Base-by-base conservation (phyloP, 2,888 invertebrate genomes). In the Melanostoma scalare region DNA sequence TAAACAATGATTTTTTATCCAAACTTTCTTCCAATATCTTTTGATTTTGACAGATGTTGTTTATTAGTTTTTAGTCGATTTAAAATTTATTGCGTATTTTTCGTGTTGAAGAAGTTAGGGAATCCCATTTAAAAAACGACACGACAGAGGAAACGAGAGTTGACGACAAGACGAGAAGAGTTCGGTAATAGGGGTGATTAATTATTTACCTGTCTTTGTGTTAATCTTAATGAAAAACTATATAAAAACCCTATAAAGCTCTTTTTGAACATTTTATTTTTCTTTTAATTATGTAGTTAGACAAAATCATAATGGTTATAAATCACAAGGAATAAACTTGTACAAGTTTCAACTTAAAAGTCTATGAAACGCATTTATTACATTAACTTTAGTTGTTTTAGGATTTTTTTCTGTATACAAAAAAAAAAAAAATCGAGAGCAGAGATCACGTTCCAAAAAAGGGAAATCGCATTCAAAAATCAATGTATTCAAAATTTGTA, bases 261-360 rank as follows among this genome's bases (percentile, higher is more conserved):
- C 42, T 44, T 60, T 60, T 44, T n/a, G 33, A 44, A 44, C 20
- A 33, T 10, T 60, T 60, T 44, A 44, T 60, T 60, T 60, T 60
- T n/a, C 30, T 33, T 38, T 60, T 44, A 20, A 10, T 60, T 60
- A n/a, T n/a, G n/a, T 20, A 20, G n/a, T 20, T 20, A 20, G 20
- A 20, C 20, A 20, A 20, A 20, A 20, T 20, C 20, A 20, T 20
- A 42, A 44, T 44, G 31, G 8, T 58, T 42, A 42, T 42, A 58
- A 58, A 56, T 44, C 60, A 44, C 60, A 60, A 42, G 44, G 33
- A 44, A 44, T 3, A 60, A 60, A 60, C 33, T 60, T 60, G 44
- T 60, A 60, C 10, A 10, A 60, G 44, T 44, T 31, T 60, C 8
- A 10, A 33, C 10, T 60, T 60, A 10, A 44, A 44, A 44, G 33